phyloP scores from a whole-genome alignment of 64 coral and sea anemone species.

The Montipora efflorescens region DNA sequence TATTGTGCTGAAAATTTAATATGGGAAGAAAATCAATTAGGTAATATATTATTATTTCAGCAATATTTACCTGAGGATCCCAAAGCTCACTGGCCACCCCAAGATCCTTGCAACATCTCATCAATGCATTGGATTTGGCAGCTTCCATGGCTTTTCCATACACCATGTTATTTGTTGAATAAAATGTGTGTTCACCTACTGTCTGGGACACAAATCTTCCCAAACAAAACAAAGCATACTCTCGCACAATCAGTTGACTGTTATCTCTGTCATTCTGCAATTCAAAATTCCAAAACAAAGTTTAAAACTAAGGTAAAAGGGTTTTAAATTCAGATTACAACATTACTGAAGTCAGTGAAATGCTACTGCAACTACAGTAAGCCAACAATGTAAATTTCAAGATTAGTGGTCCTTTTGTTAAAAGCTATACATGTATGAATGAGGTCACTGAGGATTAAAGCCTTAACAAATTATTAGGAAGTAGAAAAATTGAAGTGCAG shows the following conservation, averaged over 20 bases:
- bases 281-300: background rate
- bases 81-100: constrained; percentile 97
- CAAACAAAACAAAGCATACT: constrained; percentile 94
- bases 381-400: too few relatives aligned
- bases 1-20: too few relatives aligned
- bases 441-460: too few relatives aligned
- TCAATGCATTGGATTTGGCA: constrained; percentile 97
- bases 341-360: too few relatives aligned
- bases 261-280: constrained; percentile 95
- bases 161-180: constrained; percentile 89
- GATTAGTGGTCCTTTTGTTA: too few relatives aligned
- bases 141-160: constrained; percentile 99
- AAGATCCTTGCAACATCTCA: constrained; percentile 99
- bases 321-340: too few relatives aligned
- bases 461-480: too few relatives aligned
- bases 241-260: constrained; percentile 94
- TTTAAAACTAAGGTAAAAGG: background rate
- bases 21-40: too few relatives aligned
- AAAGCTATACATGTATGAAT: too few relatives aligned
- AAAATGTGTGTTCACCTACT: constrained; percentile 97
- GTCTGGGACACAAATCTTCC: constrained; percentile 94
- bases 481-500: too few relatives aligned
- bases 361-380: too few relatives aligned
- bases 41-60: too few relatives aligned
- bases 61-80: constrained; percentile 90